Evolutionary conservation across 2,113 vertebrate genomes (phyloP).

Genomic region (Asarcornis scutulata): DNA sequence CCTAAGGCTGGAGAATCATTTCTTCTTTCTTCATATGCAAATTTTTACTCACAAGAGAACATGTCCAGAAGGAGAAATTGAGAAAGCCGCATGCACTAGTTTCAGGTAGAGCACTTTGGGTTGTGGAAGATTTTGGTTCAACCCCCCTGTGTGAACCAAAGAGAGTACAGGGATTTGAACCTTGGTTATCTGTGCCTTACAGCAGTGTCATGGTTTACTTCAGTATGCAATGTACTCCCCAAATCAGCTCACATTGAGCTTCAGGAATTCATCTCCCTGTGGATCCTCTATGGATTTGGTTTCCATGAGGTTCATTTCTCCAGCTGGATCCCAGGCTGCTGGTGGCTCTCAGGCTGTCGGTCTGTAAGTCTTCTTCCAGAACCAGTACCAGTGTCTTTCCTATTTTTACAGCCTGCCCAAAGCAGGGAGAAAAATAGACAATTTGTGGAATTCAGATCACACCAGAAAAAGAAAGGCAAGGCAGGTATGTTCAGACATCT

Average conservation of each 20-base stretch:
- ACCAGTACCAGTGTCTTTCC: not conserved
- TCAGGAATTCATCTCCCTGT: not conserved
- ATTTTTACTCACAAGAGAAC: not conserved
- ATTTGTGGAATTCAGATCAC: not conserved
- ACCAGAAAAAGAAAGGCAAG: not conserved
- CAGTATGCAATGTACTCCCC: not conserved
- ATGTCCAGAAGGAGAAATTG: not conserved
- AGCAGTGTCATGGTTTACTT: not conserved
- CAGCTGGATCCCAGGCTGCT: not conserved
- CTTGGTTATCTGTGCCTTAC: not conserved
- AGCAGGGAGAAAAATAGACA: not conserved
- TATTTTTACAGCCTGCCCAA: not conserved
- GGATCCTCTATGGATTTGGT: not conserved
- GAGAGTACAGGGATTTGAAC: not conserved
- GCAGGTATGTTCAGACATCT: not conserved
- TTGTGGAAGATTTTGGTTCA: not conserved
- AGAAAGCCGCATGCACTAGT: not conserved
- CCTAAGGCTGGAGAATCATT: not conserved
- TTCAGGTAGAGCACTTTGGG: not conserved
- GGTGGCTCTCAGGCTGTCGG: not conserved
- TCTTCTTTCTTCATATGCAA: not conserved
- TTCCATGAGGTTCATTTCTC: not conserved
- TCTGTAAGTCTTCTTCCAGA: not conserved
- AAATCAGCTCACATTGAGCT: not conserved
- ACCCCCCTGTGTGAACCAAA: not conserved